Conservation (phyloP, 1,140 invertebrate species). For the Steinernema feltiae region DNA sequence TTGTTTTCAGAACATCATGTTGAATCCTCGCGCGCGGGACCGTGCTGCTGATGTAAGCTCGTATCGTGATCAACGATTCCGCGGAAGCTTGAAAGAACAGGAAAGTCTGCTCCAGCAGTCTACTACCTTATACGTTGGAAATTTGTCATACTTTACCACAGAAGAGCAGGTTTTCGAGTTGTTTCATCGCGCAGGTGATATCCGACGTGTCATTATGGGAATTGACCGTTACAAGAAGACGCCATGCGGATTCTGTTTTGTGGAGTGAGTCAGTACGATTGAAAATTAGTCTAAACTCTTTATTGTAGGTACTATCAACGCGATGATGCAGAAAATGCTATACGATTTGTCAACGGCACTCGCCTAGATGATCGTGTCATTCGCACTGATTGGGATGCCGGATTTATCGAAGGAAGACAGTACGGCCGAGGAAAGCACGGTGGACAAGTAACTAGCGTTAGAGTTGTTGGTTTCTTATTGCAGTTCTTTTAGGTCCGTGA, state of each 20-base stretch:
- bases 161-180: constrained; percentile 98
- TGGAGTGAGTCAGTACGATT: constrained; percentile 70
- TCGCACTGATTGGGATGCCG: constrained; percentile 96
- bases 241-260: constrained; percentile 98
- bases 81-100: constrained; percentile 86
- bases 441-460: constrained; percentile 72
- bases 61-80: constrained; percentile 57
- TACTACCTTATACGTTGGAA: constrained; percentile 88
- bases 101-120: constrained; percentile 72
- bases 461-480: constrained; percentile 26
- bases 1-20: constrained; percentile 17
- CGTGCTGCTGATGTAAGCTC: constrained; percentile 42
- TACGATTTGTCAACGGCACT: constrained; percentile 94
- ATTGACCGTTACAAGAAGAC: constrained; percentile 96
- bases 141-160: constrained; percentile 95
- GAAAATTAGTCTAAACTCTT: not conserved
- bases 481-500: constrained; percentile 73
- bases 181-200: constrained; percentile 89
- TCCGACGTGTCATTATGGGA: constrained; percentile 93
- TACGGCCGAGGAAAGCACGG: constrained; percentile 96
- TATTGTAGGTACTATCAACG: constrained; percentile 71
- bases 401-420: constrained; percentile 94
- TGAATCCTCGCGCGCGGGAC: constrained; percentile 51
- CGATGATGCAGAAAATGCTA: constrained; percentile 81
- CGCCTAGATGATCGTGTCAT: constrained; percentile 92